A percentile compares a stretch with the other conserved stretches of the same genome.
These are phyloP conservation scores for Myrmecophaga tridactyla DNA, from an alignment of 2,113 vertebrate species.

Conservation along the genomic window DNA sequence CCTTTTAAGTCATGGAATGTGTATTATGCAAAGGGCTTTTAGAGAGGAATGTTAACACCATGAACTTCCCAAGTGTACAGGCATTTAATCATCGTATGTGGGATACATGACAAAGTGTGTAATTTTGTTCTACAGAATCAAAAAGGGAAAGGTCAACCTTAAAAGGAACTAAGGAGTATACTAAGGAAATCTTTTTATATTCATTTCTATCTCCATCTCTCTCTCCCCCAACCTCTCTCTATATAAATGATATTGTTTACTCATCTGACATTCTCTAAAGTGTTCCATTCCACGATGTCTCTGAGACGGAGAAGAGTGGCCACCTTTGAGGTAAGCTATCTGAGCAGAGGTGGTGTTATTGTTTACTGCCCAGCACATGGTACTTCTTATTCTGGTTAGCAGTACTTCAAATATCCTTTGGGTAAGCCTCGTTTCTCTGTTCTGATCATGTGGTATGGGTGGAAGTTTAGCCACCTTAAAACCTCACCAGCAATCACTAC, in stretches of 20 bases:
- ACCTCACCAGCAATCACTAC: not conserved
- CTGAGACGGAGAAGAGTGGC: not conserved
- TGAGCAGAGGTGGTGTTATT: not conserved
- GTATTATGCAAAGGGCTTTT: not conserved
- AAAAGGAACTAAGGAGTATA: not conserved
- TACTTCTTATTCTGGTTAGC: not conserved
- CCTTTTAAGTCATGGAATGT: not conserved
- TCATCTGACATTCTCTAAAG: not conserved
- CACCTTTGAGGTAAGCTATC: not conserved
- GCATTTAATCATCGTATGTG: not conserved
- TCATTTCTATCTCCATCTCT: not conserved
- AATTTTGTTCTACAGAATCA: not conserved
- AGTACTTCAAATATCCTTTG: not conserved
- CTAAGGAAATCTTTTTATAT: not conserved
- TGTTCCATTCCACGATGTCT: not conserved
- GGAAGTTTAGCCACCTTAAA: conserved; percentile 25
- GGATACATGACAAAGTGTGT: not conserved
- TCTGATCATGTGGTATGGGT: not conserved
- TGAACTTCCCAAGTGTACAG: not conserved
- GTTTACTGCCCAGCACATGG: not conserved
- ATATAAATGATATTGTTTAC: not conserved
- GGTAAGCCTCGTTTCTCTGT: not conserved
- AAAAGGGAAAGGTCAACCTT: not conserved
- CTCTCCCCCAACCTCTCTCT: no score
- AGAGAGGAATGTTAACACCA: not conserved